A percentile compares a stretch with the other conserved stretches of the same genome.
Evolutionary conservation across 2,888 invertebrate genomes (phyloP).

Genomic region (Hirtodrosophila duncani): DNA sequence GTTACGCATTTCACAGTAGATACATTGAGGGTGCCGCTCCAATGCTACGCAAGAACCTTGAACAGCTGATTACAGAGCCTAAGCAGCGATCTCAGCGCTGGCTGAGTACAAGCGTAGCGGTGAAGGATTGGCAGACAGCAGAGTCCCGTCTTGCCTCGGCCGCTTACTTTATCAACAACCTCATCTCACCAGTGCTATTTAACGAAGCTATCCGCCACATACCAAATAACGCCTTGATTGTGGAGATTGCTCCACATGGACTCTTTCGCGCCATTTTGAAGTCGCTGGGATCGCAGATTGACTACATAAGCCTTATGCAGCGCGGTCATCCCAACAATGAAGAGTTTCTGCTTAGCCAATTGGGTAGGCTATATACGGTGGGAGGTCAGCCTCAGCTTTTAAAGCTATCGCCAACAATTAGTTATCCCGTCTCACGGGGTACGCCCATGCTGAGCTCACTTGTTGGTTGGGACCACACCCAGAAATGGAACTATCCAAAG

Average conservation of each 20-base stretch:
- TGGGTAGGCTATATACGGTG: conserved; percentile 90
- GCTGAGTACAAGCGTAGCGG: conserved; percentile 95
- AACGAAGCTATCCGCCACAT: conserved; percentile 90
- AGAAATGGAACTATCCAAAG: conserved; percentile 91
- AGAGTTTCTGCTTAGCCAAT: conserved; percentile 85
- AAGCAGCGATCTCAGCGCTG: conserved; percentile 89
- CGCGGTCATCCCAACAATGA: conserved; percentile 86
- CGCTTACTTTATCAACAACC: conserved; percentile 96
- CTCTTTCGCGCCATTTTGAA: conserved; percentile 95
- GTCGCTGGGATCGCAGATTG: conserved; percentile 85
- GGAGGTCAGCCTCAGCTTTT: conserved; percentile 88
- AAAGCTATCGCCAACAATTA: conserved; percentile 85
- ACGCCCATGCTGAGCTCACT: conserved; percentile 93
- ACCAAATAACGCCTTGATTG: conserved; percentile 90
- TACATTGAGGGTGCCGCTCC: conserved; percentile 92
- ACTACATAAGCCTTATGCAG: conserved; percentile 92
- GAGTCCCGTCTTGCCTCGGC: conserved; percentile 89
- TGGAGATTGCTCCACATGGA: conserved; percentile 97
- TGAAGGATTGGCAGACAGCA: conserved; percentile 87
- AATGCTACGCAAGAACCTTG: conserved; percentile 86
- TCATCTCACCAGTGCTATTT: conserved; percentile 95
- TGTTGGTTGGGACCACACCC: conserved; percentile 95
- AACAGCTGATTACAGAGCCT: conserved; percentile 88
- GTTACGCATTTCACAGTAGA: conserved; percentile 94
- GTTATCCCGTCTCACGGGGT: conserved; percentile 92